phyloP scores from a whole-genome alignment of 2,113 vertebrate species.

The Marmota monax region DNA sequence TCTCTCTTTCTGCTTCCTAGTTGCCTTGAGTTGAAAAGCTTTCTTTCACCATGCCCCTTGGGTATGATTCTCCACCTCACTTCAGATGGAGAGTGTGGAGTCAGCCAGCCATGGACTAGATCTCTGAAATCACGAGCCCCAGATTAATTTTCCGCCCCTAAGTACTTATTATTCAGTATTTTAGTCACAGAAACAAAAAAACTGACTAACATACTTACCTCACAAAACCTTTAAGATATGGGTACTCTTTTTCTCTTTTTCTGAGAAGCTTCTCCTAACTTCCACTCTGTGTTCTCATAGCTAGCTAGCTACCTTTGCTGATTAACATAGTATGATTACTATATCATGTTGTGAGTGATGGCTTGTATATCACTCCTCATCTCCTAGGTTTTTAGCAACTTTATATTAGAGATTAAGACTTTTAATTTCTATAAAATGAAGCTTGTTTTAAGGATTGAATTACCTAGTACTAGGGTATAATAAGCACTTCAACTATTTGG shows the following conservation, averaged over 20 bases:
- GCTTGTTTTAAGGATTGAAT: slow-evolving; percentile 30
- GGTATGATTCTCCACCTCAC: too few species aligned
- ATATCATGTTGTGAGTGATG: neutral
- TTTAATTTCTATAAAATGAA: slow-evolving; percentile 42
- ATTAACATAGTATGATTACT: neutral
- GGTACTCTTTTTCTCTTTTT: neutral
- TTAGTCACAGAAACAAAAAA: too few species aligned
- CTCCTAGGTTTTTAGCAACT: slow-evolving; percentile 8
- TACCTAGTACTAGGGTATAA: neutral
- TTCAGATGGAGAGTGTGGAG: too few species aligned
- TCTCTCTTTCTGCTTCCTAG: too few species aligned
- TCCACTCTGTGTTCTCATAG: neutral
- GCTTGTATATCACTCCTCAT: neutral
- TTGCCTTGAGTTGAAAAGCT: too few species aligned
- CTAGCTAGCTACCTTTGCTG: neutral
- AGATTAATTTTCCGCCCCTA: too few species aligned
- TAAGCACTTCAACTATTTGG: neutral
- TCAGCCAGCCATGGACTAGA: too few species aligned
- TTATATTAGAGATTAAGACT: neutral
- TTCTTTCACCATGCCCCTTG: too few species aligned
- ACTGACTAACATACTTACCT: neutral
- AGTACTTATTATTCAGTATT: too few species aligned
- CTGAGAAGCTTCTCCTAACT: neutral
- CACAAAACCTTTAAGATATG: slow-evolving; percentile 15
- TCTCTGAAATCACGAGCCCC: too few species aligned